Conservation (phyloP, 2,113 vertebrate species). For the Limnothrissa miodon region DNA sequence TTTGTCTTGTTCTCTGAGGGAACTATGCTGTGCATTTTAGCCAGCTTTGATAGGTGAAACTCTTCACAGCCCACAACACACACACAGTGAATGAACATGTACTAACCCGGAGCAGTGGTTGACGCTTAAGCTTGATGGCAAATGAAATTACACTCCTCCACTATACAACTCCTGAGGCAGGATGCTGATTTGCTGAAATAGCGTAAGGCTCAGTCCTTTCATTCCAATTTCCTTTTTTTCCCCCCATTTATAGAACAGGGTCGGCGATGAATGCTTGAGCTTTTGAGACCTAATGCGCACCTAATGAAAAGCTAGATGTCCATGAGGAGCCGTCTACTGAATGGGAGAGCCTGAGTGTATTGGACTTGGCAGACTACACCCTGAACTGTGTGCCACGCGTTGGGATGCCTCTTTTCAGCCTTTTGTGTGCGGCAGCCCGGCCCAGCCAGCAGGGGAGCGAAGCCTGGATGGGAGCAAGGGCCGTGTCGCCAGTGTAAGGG, state of each 20-base stretch:
- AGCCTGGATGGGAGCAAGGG: conserved; percentile 34
- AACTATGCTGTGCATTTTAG: too few species aligned
- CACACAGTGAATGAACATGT: too few species aligned
- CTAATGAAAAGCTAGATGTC: background rate
- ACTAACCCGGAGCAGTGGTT: too few species aligned
- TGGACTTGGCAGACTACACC: background rate
- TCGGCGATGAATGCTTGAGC: background rate
- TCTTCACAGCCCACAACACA: too few species aligned
- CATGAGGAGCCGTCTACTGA: background rate
- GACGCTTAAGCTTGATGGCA: background rate
- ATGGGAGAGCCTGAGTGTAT: background rate
- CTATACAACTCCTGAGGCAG: background rate
- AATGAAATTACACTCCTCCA: background rate
- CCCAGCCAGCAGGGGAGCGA: conserved; percentile 25
- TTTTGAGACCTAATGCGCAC: background rate
- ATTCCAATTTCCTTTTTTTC: background rate
- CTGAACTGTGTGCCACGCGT: background rate
- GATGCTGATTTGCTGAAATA: background rate
- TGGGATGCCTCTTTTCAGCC: background rate
- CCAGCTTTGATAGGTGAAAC: too few species aligned
- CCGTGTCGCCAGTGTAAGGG: conserved; percentile 50
- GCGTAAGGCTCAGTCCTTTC: background rate
- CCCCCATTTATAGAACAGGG: background rate
- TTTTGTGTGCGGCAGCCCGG: background rate
- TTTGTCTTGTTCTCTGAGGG: too few species aligned